Percentiles rank a stretch among this genome's conserved stretches.
These are phyloP conservation scores for Siniperca obscura DNA, from an alignment of 2,797 vertebrate genomes.

Conservation along the genomic window DNA sequence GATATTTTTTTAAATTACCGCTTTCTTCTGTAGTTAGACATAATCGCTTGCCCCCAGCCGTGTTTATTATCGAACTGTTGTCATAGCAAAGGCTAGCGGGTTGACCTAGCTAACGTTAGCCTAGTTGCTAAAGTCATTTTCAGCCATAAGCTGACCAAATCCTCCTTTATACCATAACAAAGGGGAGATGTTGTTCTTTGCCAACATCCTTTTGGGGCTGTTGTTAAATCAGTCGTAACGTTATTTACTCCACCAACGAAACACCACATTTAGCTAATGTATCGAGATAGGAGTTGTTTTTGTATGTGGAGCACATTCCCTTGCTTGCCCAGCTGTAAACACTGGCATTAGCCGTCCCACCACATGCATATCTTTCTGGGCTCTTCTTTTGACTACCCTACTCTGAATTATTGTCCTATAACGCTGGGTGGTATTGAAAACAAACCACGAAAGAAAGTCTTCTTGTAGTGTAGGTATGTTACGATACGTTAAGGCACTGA, in stretches of 20 bases:
- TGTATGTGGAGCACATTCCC: conserved; percentile 68
- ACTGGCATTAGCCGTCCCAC: conserved; percentile 50
- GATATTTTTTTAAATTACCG: accelerated
- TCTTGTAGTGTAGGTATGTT: neutral
- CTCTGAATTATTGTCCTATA: conserved; percentile 1
- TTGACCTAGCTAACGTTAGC: conserved; percentile 78
- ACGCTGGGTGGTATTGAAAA: neutral
- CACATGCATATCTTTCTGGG: conserved; percentile 56
- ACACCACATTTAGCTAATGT: conserved; percentile 4
- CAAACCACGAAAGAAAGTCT: neutral
- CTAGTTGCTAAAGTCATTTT: conserved; percentile 79
- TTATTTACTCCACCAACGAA: neutral
- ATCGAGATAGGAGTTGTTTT: conserved; percentile 49
- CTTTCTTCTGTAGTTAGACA: neutral
- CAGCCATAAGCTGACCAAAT: conserved; percentile 78
- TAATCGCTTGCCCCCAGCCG: accelerated
- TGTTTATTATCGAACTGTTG: conserved; percentile 66
- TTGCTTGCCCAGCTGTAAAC: conserved; percentile 78
- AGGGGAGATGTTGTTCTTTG: conserved; percentile 52
- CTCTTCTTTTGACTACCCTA: conserved; percentile 24
- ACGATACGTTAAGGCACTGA: neutral
- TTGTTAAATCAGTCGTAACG: neutral
- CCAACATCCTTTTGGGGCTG: neutral
- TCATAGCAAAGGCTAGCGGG: conserved; percentile 67
- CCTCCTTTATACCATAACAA: conserved; percentile 69